These are phyloP conservation scores for Cephalotes varians DNA, from an alignment of 2,888 invertebrate genomes.

Conservation along the genomic window DNA sequence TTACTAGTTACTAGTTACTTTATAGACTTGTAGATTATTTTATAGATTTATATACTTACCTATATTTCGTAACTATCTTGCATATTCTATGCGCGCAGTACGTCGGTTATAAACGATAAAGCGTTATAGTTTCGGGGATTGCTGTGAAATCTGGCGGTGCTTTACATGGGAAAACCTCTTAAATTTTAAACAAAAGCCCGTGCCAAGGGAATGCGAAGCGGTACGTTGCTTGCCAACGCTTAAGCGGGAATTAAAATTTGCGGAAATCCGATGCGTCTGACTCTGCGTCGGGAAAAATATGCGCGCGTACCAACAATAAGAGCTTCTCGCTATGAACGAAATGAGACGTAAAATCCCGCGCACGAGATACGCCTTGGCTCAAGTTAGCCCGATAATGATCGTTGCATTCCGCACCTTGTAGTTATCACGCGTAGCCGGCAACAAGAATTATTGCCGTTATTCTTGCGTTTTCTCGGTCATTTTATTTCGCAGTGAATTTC, in stretches of 20 bases:
- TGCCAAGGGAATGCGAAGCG: constrained; percentile 60
- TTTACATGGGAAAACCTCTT: constrained; percentile 49
- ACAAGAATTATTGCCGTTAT: constrained; percentile 43
- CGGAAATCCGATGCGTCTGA: constrained; percentile 34
- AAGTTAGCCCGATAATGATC: constrained; percentile 50
- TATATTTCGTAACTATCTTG: background rate
- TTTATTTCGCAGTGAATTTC: constrained; percentile 51
- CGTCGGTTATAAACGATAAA: background rate
- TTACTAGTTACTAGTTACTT: no score
- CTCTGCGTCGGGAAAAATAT: constrained; percentile 7
- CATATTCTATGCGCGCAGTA: background rate
- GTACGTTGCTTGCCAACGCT: constrained; percentile 59
- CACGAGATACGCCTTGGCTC: constrained; percentile 46
- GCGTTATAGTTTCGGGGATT: constrained; percentile 44
- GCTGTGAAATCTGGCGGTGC: constrained; percentile 52
- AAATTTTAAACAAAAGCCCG: constrained; percentile 53
- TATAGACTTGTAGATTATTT: background rate
- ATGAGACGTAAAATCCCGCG: constrained; percentile 64
- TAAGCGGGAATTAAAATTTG: constrained; percentile 70
- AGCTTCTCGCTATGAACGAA: constrained; percentile 40
- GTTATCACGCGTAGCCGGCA: constrained; percentile 46
- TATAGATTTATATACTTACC: background rate
- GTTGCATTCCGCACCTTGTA: constrained; percentile 21
- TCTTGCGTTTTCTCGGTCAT: constrained; percentile 21
- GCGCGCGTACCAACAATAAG: constrained; percentile 21